Conservation (phyloP, 2,113 vertebrate genomes). For the Nothoprocta pentlandii region DNA sequence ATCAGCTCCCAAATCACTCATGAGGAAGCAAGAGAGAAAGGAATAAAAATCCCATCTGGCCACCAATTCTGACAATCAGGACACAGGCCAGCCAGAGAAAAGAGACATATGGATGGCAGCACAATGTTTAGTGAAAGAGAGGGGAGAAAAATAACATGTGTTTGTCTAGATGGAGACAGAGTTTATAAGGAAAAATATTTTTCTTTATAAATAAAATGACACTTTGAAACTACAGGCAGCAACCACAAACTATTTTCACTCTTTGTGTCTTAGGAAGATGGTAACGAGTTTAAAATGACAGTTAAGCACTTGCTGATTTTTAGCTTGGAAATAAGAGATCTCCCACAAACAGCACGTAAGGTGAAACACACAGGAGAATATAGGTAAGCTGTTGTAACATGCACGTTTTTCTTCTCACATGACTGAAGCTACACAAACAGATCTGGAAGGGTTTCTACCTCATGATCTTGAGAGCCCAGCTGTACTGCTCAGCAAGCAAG, state of each 20-base stretch:
- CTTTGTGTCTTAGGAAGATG: not conserved
- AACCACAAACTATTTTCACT: not conserved
- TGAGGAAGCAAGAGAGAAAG: constrained; percentile 48
- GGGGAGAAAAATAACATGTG: constrained; percentile 23
- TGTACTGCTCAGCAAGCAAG: not conserved
- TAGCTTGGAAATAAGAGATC: not conserved
- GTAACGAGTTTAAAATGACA: not conserved
- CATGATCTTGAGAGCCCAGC: not conserved
- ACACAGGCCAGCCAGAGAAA: constrained; percentile 42
- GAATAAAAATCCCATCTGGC: constrained; percentile 65
- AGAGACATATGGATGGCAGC: constrained; percentile 56
- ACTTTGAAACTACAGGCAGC: not conserved
- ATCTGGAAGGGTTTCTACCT: not conserved
- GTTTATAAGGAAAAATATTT: constrained; percentile 4
- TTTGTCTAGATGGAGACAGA: not conserved
- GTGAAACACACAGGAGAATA: not conserved
- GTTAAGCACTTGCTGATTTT: not conserved
- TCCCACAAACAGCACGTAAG: not conserved
- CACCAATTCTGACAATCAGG: constrained; percentile 50
- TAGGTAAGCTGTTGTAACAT: not conserved
- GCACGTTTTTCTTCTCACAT: not conserved
- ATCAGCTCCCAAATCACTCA: constrained; percentile 51
- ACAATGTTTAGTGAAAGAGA: constrained; percentile 33
- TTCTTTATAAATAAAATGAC: not conserved
- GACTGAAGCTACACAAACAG: not conserved